Evolutionary conservation across 2,888 invertebrate genomes (phyloP).

Genomic region (Sminthurides aquaticus): DNA sequence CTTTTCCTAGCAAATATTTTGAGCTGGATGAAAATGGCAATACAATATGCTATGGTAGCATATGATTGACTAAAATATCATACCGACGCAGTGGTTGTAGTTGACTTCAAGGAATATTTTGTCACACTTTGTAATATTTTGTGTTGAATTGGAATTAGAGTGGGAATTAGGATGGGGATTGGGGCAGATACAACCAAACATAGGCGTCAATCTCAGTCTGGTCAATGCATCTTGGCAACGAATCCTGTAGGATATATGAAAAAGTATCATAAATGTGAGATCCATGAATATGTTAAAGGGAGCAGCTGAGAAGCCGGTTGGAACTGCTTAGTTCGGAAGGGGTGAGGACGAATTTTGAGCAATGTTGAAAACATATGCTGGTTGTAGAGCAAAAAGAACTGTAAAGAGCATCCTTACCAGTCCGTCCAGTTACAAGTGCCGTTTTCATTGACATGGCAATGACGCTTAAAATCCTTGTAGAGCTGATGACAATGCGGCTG

Average conservation of each 20-base stretch:
- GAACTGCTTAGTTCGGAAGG: too few relatives aligned
- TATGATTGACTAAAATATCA: too few relatives aligned
- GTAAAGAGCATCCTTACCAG: too few relatives aligned
- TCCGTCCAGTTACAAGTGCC: conserved; percentile 6
- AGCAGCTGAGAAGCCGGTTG: too few relatives aligned
- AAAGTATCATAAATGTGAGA: background rate
- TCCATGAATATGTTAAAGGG: background rate
- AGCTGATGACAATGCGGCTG: conserved; percentile 71
- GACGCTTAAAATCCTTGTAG: conserved; percentile 76
- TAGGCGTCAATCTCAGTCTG: conserved; percentile 73
- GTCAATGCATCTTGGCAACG: conserved; percentile 82
- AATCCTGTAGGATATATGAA: conserved; percentile 58
- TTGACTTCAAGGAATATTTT: conserved; percentile 80
- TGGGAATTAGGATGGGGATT: conserved; percentile 48
- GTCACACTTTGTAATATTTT: conserved; percentile 60
- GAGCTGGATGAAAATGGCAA: too few relatives aligned
- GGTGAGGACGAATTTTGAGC: too few relatives aligned
- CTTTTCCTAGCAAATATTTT: too few relatives aligned
- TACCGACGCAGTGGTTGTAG: conserved; percentile 89
- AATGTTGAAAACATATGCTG: too few relatives aligned
- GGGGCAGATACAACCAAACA: conserved; percentile 89
- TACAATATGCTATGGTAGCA: too few relatives aligned
- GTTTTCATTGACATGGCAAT: conserved; percentile 56
- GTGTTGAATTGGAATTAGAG: background rate
- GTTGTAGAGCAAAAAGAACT: too few relatives aligned